phyloP scores from a whole-genome alignment of 35 echinoderm and acorn worm species.

The Stichopus chloronotus region DNA sequence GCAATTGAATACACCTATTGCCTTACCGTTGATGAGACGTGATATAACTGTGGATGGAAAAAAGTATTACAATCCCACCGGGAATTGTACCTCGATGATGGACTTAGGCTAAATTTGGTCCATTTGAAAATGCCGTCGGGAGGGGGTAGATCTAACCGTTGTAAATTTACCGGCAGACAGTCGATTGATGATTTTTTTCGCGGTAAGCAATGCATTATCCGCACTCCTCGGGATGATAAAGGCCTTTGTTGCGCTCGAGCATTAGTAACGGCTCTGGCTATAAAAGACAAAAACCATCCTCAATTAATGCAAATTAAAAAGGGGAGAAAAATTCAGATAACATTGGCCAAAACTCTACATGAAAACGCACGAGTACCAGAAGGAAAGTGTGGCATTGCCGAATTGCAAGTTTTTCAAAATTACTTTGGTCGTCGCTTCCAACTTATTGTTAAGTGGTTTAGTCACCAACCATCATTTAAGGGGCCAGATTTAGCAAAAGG shows the following conservation, averaged over 20 bases:
- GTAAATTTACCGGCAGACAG: conserved; percentile 14
- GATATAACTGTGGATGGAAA: not conserved
- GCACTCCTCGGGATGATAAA: not conserved
- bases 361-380: not conserved
- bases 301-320: too few relatives aligned
- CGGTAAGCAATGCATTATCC: not conserved
- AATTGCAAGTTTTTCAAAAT: not conserved
- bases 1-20: not conserved
- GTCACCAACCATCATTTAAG: not conserved
- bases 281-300: too few relatives aligned
- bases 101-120: not conserved
- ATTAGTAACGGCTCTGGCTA: too few relatives aligned
- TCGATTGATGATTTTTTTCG: not conserved
- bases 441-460: too few relatives aligned
- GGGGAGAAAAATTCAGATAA: not conserved
- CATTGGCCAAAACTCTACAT: not conserved
- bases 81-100: not conserved
- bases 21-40: not conserved
- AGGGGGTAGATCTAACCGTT: not conserved
- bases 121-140: conserved; percentile 27
- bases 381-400: not conserved
- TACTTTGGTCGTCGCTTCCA: not conserved
- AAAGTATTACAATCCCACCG: not conserved
- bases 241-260: too few relatives aligned
- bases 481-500: conserved; percentile 10